These are phyloP conservation scores for Illadopsis cleaveri DNA, from an alignment of 2,113 vertebrate species.

Conservation along the genomic window DNA sequence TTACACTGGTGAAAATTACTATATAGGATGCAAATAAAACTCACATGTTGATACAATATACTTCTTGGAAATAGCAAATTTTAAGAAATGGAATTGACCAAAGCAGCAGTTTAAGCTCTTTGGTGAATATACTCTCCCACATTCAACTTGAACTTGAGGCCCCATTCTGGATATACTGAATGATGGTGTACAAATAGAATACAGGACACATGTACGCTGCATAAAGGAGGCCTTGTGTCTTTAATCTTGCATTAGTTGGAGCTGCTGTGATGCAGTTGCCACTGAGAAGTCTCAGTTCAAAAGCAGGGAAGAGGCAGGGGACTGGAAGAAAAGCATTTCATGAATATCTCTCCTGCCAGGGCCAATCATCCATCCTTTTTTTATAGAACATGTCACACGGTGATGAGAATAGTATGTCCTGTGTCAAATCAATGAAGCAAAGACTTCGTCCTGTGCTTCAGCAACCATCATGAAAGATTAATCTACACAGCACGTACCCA, in stretches of 20 bases:
- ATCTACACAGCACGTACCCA: not conserved
- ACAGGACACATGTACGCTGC: not conserved
- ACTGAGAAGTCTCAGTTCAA: not conserved
- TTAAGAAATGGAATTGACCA: not conserved
- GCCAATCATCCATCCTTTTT: conserved; percentile 21
- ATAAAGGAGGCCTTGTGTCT: not conserved
- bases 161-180: not conserved
- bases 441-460: not conserved
- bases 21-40: not conserved
- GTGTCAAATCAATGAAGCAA: conserved; percentile 58
- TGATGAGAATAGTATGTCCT: conserved; percentile 41
- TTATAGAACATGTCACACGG: not conserved
- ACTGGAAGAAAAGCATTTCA: not conserved
- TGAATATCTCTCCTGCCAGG: conserved; percentile 25
- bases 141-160: not conserved
- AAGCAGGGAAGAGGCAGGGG: not conserved
- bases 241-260: not conserved
- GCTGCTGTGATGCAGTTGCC: not conserved
- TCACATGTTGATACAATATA: not conserved
- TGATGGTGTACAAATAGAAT: not conserved
- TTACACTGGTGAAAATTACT: not conserved
- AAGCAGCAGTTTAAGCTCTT: not conserved
- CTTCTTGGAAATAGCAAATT: not conserved
- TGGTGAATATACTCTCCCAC: not conserved
- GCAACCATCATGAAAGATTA: conserved; percentile 26